Percentiles rank a stretch among this genome's conserved stretches.
phyloP scores from a whole-genome alignment of 2,888 invertebrate genomes.

The Timema podura region DNA sequence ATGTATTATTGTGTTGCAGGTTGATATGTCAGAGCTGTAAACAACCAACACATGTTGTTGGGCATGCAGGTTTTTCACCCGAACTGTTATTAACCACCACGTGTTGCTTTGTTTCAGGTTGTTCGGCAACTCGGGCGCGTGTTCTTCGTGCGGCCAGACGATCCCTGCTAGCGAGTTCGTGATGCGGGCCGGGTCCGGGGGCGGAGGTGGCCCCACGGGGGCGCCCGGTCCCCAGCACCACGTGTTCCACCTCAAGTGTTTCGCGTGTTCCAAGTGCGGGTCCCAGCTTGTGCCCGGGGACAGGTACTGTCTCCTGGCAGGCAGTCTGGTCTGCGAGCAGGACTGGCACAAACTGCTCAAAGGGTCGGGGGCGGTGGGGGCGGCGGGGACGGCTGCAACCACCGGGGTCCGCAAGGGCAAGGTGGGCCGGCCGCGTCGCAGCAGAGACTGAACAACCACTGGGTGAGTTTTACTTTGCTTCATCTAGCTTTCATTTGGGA shows the following conservation, averaged over 20 bases:
- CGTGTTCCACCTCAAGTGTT: conserved; percentile 94
- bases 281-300: conserved; percentile 86
- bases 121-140: conserved; percentile 85
- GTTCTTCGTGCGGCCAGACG: conserved; percentile 86
- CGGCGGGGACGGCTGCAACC: conserved; percentile 54
- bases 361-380: conserved; percentile 54
- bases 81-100: too few species aligned
- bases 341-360: conserved; percentile 93
- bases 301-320: conserved; percentile 88
- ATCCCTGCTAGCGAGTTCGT: conserved; percentile 93
- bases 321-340: conserved; percentile 79
- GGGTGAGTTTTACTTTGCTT: background rate
- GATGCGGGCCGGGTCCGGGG: conserved; percentile 71
- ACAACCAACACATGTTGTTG: too few species aligned
- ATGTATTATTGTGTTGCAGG: too few species aligned
- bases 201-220: conserved; percentile 46
- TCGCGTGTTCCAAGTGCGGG: conserved; percentile 91
- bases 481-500: background rate
- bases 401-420: conserved; percentile 80
- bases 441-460: conserved; percentile 73
- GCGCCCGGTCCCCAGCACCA: conserved; percentile 57
- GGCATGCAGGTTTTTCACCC: too few species aligned
- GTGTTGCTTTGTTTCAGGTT: conserved; percentile 59
- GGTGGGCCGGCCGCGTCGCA: conserved; percentile 81
- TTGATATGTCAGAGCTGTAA: too few species aligned